These are phyloP conservation scores for Patella depressa DNA, from an alignment of 2,888 invertebrate genomes.

Conservation along the genomic window DNA sequence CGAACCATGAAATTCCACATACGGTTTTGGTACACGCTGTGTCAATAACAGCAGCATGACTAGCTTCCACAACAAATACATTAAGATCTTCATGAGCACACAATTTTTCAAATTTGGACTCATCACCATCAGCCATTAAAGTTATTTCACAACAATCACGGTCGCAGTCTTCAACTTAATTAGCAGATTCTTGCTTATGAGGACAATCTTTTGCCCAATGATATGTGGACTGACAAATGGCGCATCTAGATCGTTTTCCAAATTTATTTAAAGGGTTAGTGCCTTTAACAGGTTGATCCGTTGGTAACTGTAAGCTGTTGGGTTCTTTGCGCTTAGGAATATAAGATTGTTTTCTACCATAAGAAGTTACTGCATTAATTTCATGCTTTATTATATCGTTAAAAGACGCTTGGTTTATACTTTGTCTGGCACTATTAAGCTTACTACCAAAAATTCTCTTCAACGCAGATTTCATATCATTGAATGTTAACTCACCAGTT, in stretches of 20 bases:
- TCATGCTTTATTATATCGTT: neutral
- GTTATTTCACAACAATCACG: slow-evolving; percentile 4
- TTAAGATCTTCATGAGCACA: neutral
- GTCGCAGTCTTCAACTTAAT: neutral
- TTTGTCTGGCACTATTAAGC: no score
- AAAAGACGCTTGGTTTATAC: neutral
- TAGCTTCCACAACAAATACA: slow-evolving; percentile 1
- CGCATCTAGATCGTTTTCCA: slow-evolving; percentile 7
- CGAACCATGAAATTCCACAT: slow-evolving; percentile 6
- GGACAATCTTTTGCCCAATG: no score
- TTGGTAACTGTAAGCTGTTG: neutral
- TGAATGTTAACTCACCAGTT: slow-evolving; percentile 20
- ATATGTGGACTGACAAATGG: slow-evolving; percentile 17
- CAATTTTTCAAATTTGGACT: no score
- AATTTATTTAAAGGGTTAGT: slow-evolving; percentile 12
- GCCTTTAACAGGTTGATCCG: neutral
- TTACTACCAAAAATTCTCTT: slow-evolving; percentile 12
- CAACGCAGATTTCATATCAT: slow-evolving; percentile 23
- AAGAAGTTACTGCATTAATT: neutral
- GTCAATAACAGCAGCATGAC: slow-evolving; percentile 5
- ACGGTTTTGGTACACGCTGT: slow-evolving; percentile 13
- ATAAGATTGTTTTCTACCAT: no score
- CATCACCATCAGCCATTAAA: neutral
- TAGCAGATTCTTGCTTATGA: neutral
- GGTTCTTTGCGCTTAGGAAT: neutral